Percentiles rank a stretch among this genome's conserved stretches.
These are phyloP conservation scores for Danio albolineatus DNA, from an alignment of 2,797 vertebrate species.

Conservation along the genomic window DNA sequence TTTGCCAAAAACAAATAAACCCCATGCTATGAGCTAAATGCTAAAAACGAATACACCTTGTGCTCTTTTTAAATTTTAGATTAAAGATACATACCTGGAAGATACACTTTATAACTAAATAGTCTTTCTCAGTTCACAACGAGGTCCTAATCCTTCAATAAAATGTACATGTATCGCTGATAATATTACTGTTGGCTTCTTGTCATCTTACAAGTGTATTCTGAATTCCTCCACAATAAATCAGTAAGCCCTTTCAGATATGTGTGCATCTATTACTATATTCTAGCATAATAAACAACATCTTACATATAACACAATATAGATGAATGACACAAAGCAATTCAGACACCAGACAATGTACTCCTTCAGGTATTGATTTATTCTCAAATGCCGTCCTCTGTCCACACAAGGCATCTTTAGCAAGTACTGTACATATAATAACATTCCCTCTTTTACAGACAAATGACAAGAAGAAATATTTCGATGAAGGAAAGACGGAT, in stretches of 20 bases:
- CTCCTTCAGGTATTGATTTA: conserved; percentile 31
- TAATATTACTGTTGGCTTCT: neutral
- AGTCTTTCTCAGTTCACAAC: neutral
- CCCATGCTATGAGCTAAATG: neutral
- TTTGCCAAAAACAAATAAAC: neutral
- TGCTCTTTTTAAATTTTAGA: too few relatives aligned
- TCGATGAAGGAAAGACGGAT: neutral
- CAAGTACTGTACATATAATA: conserved; percentile 32
- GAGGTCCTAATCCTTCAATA: too few relatives aligned
- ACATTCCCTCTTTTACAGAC: conserved; percentile 27
- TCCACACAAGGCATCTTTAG: conserved; percentile 14
- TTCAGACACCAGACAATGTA: neutral
- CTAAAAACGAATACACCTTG: too few relatives aligned
- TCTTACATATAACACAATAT: neutral
- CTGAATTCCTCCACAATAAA: neutral
- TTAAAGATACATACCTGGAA: too few relatives aligned
- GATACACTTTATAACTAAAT: neutral
- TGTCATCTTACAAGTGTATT: neutral
- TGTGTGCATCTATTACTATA: too few relatives aligned
- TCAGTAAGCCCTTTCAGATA: too few relatives aligned
- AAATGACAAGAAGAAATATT: conserved; percentile 8
- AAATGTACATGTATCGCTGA: too few relatives aligned
- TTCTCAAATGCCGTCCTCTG: conserved; percentile 17
- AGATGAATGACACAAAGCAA: neutral
- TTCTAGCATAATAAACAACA: neutral